Evolutionary conservation across 2,888 invertebrate species (phyloP), one percentile per base, ranked within the genome.

Genomic region (Apamea monoglypha): DNA sequence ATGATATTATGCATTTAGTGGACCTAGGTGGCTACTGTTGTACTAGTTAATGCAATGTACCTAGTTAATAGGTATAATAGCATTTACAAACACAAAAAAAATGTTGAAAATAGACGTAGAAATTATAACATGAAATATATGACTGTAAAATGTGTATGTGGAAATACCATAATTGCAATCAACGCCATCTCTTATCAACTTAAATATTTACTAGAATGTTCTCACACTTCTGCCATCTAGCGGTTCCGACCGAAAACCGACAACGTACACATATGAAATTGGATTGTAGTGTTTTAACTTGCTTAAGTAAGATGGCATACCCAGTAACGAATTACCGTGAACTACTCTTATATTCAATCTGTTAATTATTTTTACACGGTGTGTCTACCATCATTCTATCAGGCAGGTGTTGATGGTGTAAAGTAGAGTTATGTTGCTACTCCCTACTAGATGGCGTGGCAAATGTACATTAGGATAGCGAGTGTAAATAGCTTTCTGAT

Each of bases 361-460:
- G 36, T 36, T 12, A 7, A 8, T 21, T 40, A 1, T n/a, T 21
- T 40, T 61, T 12, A 18, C 18, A 18, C 18, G 1, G 4, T 16
- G 4, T 16, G 6, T n/a, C 21, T 8, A n/a, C n/a, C 5, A 78
- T 66, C 32, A n/a, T n/a, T 12, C 3, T 29, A 50, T 40, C 1
- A 36, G 12, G 14, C n/a, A 18, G 21, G 6, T 40, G 16, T 53
- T 32, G 6, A 32, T 10, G 3, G 8, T 40, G 18, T 32, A 1
- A 29, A 47, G 8, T 7, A 12, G 4, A n/a, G 4, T 53, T n/a
- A 2, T 73, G 3, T 67, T 21, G 76, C 87, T 85, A 87, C 25
- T 87, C 25, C 47, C 32, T 50, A 44, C 81, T 83, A 87, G 87
- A 82, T 85, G 83, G 61, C 87, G 70, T 47, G 40, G 12, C n/a